phyloP scores from a whole-genome alignment of 2,888 invertebrate genomes.

The Lasioglossum calceatum region DNA sequence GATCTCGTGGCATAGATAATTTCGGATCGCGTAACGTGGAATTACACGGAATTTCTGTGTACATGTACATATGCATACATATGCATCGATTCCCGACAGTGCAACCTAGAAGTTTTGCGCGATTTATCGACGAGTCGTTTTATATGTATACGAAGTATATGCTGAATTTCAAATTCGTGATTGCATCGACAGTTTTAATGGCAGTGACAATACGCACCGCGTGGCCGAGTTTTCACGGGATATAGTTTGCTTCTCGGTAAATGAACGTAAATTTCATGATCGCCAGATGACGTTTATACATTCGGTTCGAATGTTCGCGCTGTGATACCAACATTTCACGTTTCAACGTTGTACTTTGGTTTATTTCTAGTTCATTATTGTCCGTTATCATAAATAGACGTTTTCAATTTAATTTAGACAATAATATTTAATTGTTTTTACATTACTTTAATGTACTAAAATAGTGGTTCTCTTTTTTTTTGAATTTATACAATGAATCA shows the following conservation, averaged over 20 bases:
- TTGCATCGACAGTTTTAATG: conserved; percentile 17
- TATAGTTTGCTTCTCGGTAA: not conserved
- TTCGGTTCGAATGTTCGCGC: not conserved
- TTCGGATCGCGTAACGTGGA: not conserved
- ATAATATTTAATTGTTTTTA: not conserved
- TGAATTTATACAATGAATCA: not conserved
- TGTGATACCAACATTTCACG: not conserved
- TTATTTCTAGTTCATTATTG: not conserved
- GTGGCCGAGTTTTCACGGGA: not conserved
- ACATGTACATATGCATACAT: not conserved
- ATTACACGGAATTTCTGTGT: not conserved
- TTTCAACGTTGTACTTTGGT: not conserved
- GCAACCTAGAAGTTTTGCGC: not conserved
- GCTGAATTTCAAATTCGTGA: conserved; percentile 13
- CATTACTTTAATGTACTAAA: not conserved
- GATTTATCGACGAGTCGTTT: conserved; percentile 2
- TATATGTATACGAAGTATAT: not conserved
- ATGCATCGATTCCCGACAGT: not conserved
- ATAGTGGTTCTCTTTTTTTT: not conserved
- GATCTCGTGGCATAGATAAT: not conserved
- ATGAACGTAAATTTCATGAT: conserved; percentile 1
- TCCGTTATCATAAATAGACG: not conserved
- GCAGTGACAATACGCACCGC: conserved; percentile 5
- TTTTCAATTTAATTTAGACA: not conserved
- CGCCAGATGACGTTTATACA: not conserved